phyloP scores from a whole-genome alignment of 2,113 vertebrate species.

The Cephalopterus ornatus region DNA sequence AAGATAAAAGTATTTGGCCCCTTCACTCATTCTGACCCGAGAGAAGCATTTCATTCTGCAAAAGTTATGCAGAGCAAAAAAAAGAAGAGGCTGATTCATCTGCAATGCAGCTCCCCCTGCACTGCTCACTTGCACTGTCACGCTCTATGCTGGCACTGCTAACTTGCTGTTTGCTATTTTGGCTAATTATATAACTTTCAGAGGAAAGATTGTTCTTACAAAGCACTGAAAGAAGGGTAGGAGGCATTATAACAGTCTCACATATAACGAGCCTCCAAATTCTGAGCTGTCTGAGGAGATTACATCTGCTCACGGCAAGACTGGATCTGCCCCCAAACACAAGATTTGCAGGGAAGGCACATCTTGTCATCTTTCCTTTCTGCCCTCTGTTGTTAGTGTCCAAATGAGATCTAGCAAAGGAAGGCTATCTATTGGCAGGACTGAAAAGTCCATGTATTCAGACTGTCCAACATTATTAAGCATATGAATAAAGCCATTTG shows the following conservation, averaged over 20 bases:
- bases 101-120: slow-evolving; percentile 26
- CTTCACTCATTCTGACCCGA: not conserved
- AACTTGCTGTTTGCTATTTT: not conserved
- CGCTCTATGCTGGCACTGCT: not conserved
- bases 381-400: not conserved
- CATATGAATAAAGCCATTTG: not conserved
- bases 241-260: not conserved
- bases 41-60: not conserved
- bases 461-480: not conserved
- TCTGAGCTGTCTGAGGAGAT: not conserved
- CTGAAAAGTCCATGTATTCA: not conserved
- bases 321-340: not conserved
- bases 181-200: not conserved
- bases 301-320: not conserved
- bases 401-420: not conserved
- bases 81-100: not conserved
- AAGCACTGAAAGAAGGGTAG: not conserved
- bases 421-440: not conserved
- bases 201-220: not conserved
- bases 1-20: not conserved
- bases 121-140: slow-evolving; percentile 1
- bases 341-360: not conserved
- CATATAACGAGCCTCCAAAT: not conserved
- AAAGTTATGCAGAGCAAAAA: not conserved
- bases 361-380: not conserved